Conservation (phyloP, 2,888 invertebrate species). For the Drosophila greeni region DNA sequence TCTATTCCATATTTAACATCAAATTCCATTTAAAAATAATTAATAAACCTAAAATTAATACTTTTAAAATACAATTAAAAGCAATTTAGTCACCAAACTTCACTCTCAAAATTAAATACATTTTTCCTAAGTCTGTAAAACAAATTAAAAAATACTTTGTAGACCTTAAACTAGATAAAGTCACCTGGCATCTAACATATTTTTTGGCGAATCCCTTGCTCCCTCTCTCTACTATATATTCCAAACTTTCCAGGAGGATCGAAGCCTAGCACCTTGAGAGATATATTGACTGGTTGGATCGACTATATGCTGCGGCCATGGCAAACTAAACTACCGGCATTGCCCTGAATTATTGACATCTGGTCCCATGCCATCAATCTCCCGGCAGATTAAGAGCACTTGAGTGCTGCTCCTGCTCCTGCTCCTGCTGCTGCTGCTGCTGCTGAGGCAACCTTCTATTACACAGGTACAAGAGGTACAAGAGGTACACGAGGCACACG, state of each 20-base stretch:
- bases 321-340: constrained; percentile 52
- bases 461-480: constrained; percentile 21
- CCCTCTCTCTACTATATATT: not conserved
- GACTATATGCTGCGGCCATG: not conserved
- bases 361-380: constrained; percentile 65
- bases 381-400: constrained; percentile 57
- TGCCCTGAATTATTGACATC: constrained; percentile 66
- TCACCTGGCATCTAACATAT: not conserved
- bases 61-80: not conserved
- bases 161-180: not conserved
- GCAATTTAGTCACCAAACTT: not conserved
- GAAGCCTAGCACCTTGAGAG: not conserved
- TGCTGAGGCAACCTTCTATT: constrained; percentile 56
- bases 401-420: constrained; percentile 31
- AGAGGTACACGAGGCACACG: constrained; percentile 23
- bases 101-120: not conserved
- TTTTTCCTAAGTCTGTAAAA: not conserved
- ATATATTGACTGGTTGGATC: constrained; percentile 5
- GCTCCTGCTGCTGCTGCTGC: constrained; percentile 12
- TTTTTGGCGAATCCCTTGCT: not conserved
- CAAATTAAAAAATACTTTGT: not conserved
- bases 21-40: not conserved
- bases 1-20: too few species aligned
- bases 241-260: not conserved
- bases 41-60: not conserved